Evolutionary conservation across 1,140 invertebrate species (phyloP), one percentile per base, ranked within the genome.

Genomic region (Bradysia coprophila): DNA sequence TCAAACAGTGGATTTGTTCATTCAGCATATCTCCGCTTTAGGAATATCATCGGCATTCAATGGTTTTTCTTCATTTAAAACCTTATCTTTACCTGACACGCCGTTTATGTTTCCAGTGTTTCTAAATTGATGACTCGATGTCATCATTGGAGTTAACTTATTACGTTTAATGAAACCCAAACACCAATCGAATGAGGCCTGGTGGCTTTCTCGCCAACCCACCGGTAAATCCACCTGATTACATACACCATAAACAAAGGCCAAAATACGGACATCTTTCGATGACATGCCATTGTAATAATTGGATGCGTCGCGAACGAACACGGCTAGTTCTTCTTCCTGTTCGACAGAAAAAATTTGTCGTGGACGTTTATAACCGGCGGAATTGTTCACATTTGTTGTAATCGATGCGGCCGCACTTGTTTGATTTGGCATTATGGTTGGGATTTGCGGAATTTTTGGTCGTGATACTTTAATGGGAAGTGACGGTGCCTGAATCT

Each of bases 181-280:
- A 18, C 36, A 38, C 36, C 36, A 38, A 38, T 38, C 36, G 21
- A 38, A 38, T 2, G 36, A 38, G 3, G 36, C 36, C 11, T 38
- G 36, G 21, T 38, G 36, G 2, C 16, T 18, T 20, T 38, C 36
- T 10, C 18, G 36, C 36, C 36, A 38, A 18, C 36, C 36, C 10
- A 4, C 3, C 10, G 36, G 36, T 18, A 38, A 18, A 18, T 38
- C 36, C 18, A 38, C 36, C 21, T 38, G 36, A 38, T 38, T 38
- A 38, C 36, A 38, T 20, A 38, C 18, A 18, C 36, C 36, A 20
- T 38, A 38, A 5, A 38, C 36, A 38, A 38, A 38, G n/a, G 36
- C 36, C 36, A 38, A 18, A 20, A 19, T 38, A 20, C 36, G 36
- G 6, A 38, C 36, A 18, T 38, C 36, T 18, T 38, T 38, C 36